phyloP scores from a whole-genome alignment of 2,113 vertebrate genomes.

The Hirundichthys speculiger region DNA sequence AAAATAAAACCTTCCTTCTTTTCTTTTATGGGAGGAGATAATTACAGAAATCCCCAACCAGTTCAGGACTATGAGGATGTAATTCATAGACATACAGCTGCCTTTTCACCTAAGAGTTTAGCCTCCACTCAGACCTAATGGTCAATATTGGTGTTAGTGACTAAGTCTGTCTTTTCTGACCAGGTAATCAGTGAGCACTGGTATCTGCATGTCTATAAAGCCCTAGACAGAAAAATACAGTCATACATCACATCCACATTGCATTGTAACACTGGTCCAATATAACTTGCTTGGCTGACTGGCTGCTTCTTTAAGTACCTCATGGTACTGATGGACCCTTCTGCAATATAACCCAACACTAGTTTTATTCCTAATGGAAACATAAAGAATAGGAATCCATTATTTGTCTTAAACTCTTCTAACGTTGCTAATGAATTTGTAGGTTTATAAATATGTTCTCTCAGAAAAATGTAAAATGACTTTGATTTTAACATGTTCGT shows the following conservation, averaged over 20 bases:
- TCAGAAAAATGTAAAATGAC: too few species aligned
- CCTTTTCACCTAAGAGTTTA: neutral
- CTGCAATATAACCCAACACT: neutral
- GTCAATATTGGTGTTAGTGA: neutral
- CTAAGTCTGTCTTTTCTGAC: neutral
- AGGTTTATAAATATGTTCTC: too few species aligned
- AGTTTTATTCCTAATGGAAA: too few species aligned
- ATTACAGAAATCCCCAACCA: neutral
- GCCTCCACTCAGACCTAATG: neutral
- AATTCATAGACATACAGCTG: neutral
- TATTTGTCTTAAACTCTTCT: neutral
- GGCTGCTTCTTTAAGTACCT: neutral
- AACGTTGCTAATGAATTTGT: neutral
- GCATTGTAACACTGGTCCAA: neutral
- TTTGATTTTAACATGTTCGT: too few species aligned
- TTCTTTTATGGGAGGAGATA: neutral
- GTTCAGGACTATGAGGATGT: neutral
- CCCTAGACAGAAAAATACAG: neutral
- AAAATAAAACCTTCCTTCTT: neutral
- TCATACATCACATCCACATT: conserved; percentile 4
- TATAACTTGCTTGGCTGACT: neutral
- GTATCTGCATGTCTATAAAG: conserved; percentile 10
- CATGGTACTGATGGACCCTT: neutral
- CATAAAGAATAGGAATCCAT: too few species aligned
- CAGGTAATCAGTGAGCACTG: neutral